Evolutionary conservation across 2,888 invertebrate species (phyloP), one percentile per base, ranked within the genome.

Genomic region (Vannuccia rotundouncinata): DNA sequence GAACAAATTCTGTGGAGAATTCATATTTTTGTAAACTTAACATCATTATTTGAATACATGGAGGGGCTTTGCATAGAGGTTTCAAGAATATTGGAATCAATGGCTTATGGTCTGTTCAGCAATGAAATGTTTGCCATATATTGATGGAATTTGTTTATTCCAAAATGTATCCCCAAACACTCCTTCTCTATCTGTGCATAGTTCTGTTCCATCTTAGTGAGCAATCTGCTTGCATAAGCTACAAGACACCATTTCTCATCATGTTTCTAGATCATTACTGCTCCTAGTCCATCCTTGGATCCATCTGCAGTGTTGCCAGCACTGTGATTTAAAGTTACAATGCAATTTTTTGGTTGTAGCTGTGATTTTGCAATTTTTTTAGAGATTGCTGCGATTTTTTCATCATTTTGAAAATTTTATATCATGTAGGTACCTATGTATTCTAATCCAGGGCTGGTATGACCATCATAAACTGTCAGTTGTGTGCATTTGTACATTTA

Each of bases 31-130:
- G 45, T 17, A 45, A 10, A 45, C 17, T 45, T 45, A 45, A 45
- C 5, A 45, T 5, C 45, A 45, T 45, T 45, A 5, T 45, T 45
- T 45, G 45, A 10, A 45, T 17, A 10, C 45, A 10, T 10, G 45
- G 45, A 45, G 45, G 45, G 5, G 45, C 45, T 17, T 45, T 45
- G 10, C 5, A 10, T 17, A 10, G 17, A 10, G 45, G 45, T 17
- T 45, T 45, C 17, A 10, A 10, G 45, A 45, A 45, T 45, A 45
- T 17, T 45, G 17, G 45, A 17, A 45, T 45, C 17, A 45, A 17
- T 45, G 45, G 45, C 17, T 45, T 45, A 45, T 45, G 45, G 73
- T 73, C 73, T 73, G 73, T n/a, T n/a, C n/a, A n/a, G n/a, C n/a
- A n/a, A n/a, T n/a, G n/a, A n/a, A n/a, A n/a, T n/a, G n/a, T n/a